Conservation (phyloP, 2,797 vertebrate species). For the Telmatherina bonti region DNA sequence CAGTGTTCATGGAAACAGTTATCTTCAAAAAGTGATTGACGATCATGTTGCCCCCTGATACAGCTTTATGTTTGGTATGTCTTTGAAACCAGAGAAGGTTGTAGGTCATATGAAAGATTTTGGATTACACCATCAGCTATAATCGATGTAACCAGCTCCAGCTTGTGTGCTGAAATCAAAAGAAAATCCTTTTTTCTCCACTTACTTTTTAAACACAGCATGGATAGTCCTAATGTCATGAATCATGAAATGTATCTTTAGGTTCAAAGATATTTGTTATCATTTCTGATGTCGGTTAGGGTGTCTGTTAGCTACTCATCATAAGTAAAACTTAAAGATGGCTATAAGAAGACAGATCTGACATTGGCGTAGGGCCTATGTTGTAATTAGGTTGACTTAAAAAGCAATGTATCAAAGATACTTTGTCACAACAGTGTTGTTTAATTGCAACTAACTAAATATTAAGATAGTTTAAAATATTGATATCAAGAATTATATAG, state of each 20-base stretch:
- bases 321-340: neutral
- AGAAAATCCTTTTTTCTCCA: neutral
- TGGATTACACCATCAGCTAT: neutral
- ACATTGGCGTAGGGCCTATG: no score
- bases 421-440: neutral
- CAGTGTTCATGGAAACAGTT: slow-evolving; percentile 1
- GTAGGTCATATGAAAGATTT: neutral
- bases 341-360: neutral
- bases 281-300: neutral
- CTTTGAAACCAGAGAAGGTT: slow-evolving; percentile 34
- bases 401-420: neutral
- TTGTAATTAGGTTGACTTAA: neutral
- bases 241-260: neutral
- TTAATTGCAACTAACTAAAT: no score
- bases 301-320: neutral
- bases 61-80: neutral
- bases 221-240: neutral
- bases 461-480: neutral
- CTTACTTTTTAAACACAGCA: neutral
- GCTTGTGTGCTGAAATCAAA: neutral
- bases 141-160: slow-evolving; percentile 9
- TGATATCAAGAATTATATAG: slow-evolving; percentile 12
- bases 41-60: slow-evolving; percentile 10
- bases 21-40: slow-evolving; percentile 21
- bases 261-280: neutral